These are phyloP conservation scores for Aphaenogaster floridana DNA, from an alignment of 1,140 invertebrate species.

Conservation along the genomic window DNA sequence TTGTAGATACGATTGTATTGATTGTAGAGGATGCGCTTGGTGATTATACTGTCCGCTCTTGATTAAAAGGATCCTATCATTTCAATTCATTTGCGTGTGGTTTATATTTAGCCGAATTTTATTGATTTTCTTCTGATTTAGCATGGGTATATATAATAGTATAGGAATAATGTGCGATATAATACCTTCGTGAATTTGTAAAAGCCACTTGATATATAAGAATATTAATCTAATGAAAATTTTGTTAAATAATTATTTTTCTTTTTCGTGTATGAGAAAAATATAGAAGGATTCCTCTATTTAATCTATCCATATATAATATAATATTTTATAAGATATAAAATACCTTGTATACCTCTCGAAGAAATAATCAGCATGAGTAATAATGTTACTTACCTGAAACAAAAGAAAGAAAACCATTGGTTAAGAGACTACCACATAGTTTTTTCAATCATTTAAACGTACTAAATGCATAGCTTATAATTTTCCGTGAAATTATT, in stretches of 20 bases:
- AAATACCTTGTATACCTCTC: conserved; percentile 30
- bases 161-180: background rate
- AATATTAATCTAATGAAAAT: background rate
- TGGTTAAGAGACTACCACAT: background rate
- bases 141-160: background rate
- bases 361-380: conserved; percentile 9
- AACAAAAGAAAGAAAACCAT: conserved; percentile 70
- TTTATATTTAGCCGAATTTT: background rate
- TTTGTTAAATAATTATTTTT: background rate
- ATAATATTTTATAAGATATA: conserved; percentile 9
- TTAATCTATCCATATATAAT: background rate
- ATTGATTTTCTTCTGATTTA: conserved; percentile 9
- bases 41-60: conserved; percentile 9
- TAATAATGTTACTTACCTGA: conserved; percentile 76
- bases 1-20: conserved; percentile 34
- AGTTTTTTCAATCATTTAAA: background rate
- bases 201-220: background rate
- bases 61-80: conserved; percentile 5
- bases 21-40: background rate
- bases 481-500: conserved; percentile 48
- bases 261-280: background rate
- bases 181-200: background rate
- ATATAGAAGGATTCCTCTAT: background rate
- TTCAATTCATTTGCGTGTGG: background rate
- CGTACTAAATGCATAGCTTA: background rate